phyloP scores from a whole-genome alignment of 1,140 invertebrate species.

The Leptopilina boulardi region DNA sequence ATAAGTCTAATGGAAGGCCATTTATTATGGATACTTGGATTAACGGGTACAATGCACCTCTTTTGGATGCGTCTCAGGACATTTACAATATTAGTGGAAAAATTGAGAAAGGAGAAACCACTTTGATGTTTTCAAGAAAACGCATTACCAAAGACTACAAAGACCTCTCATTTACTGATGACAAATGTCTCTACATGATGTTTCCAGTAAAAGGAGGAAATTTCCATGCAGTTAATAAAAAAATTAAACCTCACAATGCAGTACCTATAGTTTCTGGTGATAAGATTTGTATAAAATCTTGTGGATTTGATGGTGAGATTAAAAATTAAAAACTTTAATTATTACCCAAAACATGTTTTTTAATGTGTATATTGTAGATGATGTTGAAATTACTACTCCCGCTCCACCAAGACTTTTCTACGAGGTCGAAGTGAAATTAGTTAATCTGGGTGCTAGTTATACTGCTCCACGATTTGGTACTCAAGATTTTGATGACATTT shows the following conservation, averaged over 20 bases:
- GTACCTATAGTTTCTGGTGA: slow-evolving; percentile 87
- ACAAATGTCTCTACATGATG: slow-evolving; percentile 90
- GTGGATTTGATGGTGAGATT: slow-evolving; percentile 79
- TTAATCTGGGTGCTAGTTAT: slow-evolving; percentile 86
- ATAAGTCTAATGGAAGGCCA: slow-evolving; percentile 82
- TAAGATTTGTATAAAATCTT: slow-evolving; percentile 89
- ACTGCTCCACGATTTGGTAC: slow-evolving; percentile 81
- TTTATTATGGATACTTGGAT: slow-evolving; percentile 95
- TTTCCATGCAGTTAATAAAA: slow-evolving; percentile 90
- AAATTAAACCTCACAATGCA: slow-evolving; percentile 87
- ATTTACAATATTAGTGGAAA: slow-evolving; percentile 83
- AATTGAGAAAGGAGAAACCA: slow-evolving; percentile 86
- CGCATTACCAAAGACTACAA: slow-evolving; percentile 84
- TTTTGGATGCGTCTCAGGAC: slow-evolving; percentile 86
- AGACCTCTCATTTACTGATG: slow-evolving; percentile 90
- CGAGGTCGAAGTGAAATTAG: slow-evolving; percentile 84
- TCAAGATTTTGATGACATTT: slow-evolving; percentile 84
- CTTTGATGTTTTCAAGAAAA: slow-evolving; percentile 87
- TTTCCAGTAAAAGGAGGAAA: slow-evolving; percentile 90
- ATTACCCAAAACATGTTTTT: too few relatives aligned
- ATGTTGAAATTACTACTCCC: slow-evolving; percentile 79
- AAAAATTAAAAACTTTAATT: background rate
- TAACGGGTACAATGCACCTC: slow-evolving; percentile 84
- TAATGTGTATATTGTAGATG: slow-evolving; percentile 57
- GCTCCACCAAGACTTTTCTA: slow-evolving; percentile 81